These are phyloP conservation scores for Augiades crinisus DNA, from an alignment of 2,888 invertebrate species.

Conservation along the genomic window DNA sequence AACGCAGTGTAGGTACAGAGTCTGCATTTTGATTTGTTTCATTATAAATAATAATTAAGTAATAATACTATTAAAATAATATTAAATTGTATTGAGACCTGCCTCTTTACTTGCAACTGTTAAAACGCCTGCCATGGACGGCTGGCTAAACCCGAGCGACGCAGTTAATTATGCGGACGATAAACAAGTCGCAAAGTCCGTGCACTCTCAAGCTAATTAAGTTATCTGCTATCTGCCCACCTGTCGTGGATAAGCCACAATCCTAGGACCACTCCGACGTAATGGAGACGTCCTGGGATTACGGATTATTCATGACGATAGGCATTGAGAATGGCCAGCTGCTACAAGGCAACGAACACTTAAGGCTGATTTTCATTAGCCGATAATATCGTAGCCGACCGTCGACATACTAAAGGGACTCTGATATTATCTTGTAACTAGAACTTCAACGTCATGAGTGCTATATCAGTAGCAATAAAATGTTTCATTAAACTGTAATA, in stretches of 20 bases:
- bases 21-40: too few relatives aligned
- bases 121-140: slow-evolving; percentile 35
- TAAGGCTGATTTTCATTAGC: neutral
- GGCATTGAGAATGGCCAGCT: neutral
- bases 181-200: slow-evolving; percentile 48
- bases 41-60: too few relatives aligned
- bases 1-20: too few relatives aligned
- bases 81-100: too few relatives aligned
- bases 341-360: neutral
- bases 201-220: slow-evolving; percentile 54
- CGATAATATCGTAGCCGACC: neutral
- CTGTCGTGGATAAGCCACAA: slow-evolving; percentile 28
- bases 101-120: slow-evolving; percentile 3
- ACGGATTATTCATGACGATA: neutral
- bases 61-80: too few relatives aligned
- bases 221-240: slow-evolving; percentile 36
- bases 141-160: slow-evolving; percentile 33
- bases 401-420: neutral
- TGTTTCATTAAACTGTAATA: too few relatives aligned
- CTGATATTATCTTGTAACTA: neutral
- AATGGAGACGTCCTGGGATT: slow-evolving; percentile 4
- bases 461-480: neutral
- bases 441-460: neutral
- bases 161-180: slow-evolving; percentile 55
- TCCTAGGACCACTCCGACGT: slow-evolving; percentile 1